Evolutionary conservation across 2,797 vertebrate species (phyloP), one percentile per base, ranked within the genome.

Genomic region (Threskiornis aethiopicus): DNA sequence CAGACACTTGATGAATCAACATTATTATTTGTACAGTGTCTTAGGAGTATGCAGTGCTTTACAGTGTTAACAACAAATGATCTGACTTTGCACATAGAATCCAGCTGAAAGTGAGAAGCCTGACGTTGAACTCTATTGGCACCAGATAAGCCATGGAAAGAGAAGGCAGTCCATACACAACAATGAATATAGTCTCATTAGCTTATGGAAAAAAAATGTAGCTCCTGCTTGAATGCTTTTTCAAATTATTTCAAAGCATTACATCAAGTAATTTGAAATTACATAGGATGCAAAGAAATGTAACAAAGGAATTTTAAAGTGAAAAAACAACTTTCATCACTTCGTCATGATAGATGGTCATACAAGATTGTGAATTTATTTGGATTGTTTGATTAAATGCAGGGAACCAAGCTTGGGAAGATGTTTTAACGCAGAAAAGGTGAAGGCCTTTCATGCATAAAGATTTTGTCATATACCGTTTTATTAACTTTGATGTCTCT

Each of bases 1-100:
- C 29, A 87, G 89, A 83, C 55, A 61, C 33, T 54, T 71, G 72
- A 90, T 87, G 89, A 94, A 97, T 92, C 84, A 94, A 71, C 78
- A 52, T 33, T 87, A 46, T 64, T 87, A 57, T 87, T 71, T 78
- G 49, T 73, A 52, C 66, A 61, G n/a, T 54, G 41, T 79, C 44
- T 19, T 73, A 89, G 33, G 33, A 22, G 6, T 71, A 59, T 5
- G 4, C 11, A n/a, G 12, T 54, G 31, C 21, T 92, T 82, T 84
- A 77, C 33, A 90, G 6, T 25, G n/a, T 51, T 80, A 90, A 61
- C 22, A 70, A 57, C 11, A 80, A 91, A 62, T 66, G 1, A 41
- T 49, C 15, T 84, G 33, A 47, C 39, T 92, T 81, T 89, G 39
- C n/a, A 54, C 20, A 19, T 2, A 46, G 31, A 84, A 67, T 16